Percentiles rank a stretch among this genome's conserved stretches.
Conservation (phyloP, 2,797 vertebrate species). For the Semaprochilodus insignis region DNA sequence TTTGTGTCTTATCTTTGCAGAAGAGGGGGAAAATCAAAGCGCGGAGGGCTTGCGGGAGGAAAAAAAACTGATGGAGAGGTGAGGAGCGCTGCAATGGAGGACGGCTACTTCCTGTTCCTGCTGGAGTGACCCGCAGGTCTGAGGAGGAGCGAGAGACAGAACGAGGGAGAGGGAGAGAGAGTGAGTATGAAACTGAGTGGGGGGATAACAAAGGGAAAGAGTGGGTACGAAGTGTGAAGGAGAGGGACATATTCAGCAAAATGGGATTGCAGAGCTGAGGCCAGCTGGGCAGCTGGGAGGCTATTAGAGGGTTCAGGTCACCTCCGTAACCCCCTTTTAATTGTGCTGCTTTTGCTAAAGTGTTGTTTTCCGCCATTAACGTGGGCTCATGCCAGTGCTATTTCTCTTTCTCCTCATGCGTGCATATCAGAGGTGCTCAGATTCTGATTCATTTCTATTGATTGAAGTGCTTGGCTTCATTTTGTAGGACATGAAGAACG, state of each 20-base stretch:
- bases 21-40: constrained; percentile 62
- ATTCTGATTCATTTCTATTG: constrained; percentile 9
- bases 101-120: constrained; percentile 59
- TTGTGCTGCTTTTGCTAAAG: constrained; percentile 33
- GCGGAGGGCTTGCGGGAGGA: constrained; percentile 32
- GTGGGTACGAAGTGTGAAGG: constrained; percentile 26
- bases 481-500: neutral
- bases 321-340: constrained; percentile 42
- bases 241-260: constrained; percentile 40
- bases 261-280: constrained; percentile 23
- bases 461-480: constrained; percentile 30
- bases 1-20: constrained; percentile 68
- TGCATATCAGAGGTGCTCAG: constrained; percentile 19
- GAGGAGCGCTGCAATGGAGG: constrained; percentile 53
- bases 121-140: constrained; percentile 59
- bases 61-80: constrained; percentile 45
- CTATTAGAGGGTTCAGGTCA: constrained; percentile 49
- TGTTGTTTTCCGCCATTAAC: constrained; percentile 15
- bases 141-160: constrained; percentile 51
- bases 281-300: constrained; percentile 33
- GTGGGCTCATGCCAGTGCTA: constrained; percentile 6
- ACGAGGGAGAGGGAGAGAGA: constrained; percentile 43
- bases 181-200: constrained; percentile 51
- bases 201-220: constrained; percentile 34
- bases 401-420: constrained; percentile 20